Conservation (phyloP, 2,113 vertebrate species). For the Cephalophus harveyi region DNA sequence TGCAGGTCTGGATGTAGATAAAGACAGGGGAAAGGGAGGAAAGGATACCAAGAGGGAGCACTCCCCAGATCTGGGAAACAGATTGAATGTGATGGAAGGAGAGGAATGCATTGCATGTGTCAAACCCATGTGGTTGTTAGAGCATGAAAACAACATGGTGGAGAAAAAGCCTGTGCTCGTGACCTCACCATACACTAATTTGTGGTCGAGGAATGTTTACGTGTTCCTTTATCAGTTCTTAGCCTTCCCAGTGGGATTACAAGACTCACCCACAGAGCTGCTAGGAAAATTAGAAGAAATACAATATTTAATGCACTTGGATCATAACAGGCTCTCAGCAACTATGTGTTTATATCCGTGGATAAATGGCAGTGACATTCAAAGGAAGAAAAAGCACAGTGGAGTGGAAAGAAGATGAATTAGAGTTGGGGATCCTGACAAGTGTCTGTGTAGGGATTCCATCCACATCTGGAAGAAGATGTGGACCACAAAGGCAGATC, state of each 20-base stretch:
- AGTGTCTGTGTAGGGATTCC: neutral
- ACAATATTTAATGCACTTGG: neutral
- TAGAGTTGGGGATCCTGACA: neutral
- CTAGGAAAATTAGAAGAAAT: neutral
- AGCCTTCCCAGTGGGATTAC: neutral
- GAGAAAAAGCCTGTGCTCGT: neutral
- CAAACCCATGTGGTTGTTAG: neutral
- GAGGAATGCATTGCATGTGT: accelerated
- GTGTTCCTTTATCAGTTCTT: neutral
- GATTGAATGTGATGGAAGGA: neutral
- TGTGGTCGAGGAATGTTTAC: neutral
- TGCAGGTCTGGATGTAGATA: neutral
- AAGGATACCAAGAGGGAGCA: neutral
- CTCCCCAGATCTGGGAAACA: neutral
- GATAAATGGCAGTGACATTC: neutral
- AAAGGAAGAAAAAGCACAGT: neutral
- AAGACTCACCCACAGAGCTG: neutral
- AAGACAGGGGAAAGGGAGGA: neutral
- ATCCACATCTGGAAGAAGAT: neutral
- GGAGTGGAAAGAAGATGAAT: neutral
- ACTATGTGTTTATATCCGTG: neutral
- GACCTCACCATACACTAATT: accelerated
- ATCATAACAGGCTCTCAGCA: neutral
- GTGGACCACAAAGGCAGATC: neutral
- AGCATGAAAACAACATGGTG: accelerated